Evolutionary conservation across 2,888 invertebrate genomes (phyloP).

Genomic region (Tiliacea citrago): DNA sequence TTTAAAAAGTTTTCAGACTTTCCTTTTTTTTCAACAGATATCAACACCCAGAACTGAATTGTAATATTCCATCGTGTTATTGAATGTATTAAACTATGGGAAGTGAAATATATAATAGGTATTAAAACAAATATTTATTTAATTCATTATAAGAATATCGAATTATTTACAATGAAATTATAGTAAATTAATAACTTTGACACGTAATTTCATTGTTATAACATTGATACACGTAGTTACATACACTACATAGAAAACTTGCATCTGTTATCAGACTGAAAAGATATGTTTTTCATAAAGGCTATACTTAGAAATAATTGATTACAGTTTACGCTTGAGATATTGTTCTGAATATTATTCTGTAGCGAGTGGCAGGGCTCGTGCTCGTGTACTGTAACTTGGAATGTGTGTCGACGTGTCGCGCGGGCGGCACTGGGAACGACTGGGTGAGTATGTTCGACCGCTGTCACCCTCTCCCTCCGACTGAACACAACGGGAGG

Average conservation of each 20-base stretch:
- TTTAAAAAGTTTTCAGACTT: conserved; percentile 44
- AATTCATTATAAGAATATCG: conserved; percentile 88
- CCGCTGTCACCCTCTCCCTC: conserved; percentile 47
- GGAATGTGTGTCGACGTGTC: conserved; percentile 87
- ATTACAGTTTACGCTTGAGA: conserved; percentile 82
- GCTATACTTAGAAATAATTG: conserved; percentile 88
- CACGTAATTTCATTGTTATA: conserved; percentile 89
- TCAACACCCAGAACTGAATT: conserved; percentile 71
- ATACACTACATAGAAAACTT: conserved; percentile 91
- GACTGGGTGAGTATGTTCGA: conserved; percentile 38
- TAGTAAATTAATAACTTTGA: conserved; percentile 84
- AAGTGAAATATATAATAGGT: conserved; percentile 76
- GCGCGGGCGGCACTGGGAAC: conserved; percentile 62
- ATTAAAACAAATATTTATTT: conserved; percentile 91
- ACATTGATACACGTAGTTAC: conserved; percentile 86
- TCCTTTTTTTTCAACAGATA: conserved; percentile 70
- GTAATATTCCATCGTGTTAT: conserved; percentile 51
- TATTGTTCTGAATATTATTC: conserved; percentile 88
- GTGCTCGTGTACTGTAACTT: conserved; percentile 76
- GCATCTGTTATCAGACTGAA: conserved; percentile 88
- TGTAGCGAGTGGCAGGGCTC: conserved; percentile 66
- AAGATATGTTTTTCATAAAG: conserved; percentile 88
- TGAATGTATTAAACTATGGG: conserved; percentile 41
- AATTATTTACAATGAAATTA: conserved; percentile 90
- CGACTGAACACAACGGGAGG: conserved; percentile 53